A percentile compares a stretch with the other conserved stretches of the same genome.
These are phyloP conservation scores for Valencia hispanica DNA, from an alignment of 2,797 vertebrate species.

Conservation along the genomic window DNA sequence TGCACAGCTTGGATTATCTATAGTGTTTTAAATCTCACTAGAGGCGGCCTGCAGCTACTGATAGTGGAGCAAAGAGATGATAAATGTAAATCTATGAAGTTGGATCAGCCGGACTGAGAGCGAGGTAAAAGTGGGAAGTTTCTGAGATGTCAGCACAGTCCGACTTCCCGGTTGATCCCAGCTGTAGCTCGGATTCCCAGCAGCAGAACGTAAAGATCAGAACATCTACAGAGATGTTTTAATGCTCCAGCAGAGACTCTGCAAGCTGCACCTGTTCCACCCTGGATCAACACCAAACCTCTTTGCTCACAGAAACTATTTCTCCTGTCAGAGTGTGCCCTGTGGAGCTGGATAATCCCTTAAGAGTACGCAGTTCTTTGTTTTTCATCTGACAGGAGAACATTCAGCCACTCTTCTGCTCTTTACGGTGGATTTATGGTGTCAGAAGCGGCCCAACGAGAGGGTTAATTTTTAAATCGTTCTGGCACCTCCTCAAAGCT, in stretches of 20 bases:
- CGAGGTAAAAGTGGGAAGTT: no score
- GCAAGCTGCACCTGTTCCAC: background rate
- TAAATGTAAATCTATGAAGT: background rate
- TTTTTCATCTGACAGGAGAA: background rate
- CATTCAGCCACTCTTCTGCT: background rate
- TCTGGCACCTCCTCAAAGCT: background rate
- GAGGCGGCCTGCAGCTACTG: background rate
- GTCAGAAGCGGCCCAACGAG: background rate
- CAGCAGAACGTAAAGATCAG: background rate
- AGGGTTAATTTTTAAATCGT: background rate
- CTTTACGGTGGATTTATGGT: background rate
- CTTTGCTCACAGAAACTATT: background rate
- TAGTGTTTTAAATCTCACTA: background rate
- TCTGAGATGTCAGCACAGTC: no score
- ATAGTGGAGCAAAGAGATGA: background rate
- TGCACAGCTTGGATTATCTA: background rate
- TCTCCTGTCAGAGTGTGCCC: fast-evolving
- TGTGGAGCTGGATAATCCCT: background rate
- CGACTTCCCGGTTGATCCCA: no score
- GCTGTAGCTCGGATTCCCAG: no score
- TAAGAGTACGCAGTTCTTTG: background rate
- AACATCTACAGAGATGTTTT: background rate
- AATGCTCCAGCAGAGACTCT: background rate
- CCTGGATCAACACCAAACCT: background rate
- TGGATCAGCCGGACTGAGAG: no score